Evolutionary conservation across 1,140 invertebrate genomes (phyloP).

Genomic region (Argopecten irradians): DNA sequence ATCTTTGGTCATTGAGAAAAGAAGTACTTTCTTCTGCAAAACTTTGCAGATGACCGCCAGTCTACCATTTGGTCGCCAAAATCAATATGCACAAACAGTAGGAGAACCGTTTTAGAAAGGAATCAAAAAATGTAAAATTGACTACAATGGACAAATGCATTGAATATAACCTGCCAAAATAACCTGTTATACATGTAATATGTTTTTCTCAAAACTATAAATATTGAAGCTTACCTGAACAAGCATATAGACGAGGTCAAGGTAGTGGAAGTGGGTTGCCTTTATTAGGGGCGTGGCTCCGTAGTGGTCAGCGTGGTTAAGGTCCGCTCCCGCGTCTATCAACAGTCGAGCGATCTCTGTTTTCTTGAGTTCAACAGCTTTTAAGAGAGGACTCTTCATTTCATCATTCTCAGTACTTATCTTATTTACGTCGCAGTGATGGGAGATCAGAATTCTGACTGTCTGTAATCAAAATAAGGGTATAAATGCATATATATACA

Average conservation of each 20-base stretch:
- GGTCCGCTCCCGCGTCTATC: not conserved
- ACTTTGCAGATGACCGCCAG: no score
- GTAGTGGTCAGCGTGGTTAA: not conserved
- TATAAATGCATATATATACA: no score
- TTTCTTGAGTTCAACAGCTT: not conserved
- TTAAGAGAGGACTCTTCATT: not conserved
- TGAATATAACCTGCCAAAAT: no score
- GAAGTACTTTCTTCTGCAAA: no score
- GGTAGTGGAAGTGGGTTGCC: not conserved
- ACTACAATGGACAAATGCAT: no score
- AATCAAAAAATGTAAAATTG: no score
- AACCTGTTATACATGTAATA: no score
- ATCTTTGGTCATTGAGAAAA: no score
- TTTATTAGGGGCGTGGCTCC: not conserved
- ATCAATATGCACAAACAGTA: no score
- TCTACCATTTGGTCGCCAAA: no score
- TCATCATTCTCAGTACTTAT: not conserved
- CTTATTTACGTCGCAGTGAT: not conserved
- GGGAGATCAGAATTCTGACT: not conserved
- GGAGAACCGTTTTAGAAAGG: no score
- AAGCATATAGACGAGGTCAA: not conserved
- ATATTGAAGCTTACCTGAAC: not conserved
- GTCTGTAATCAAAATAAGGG: not conserved
- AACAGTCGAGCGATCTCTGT: not conserved
- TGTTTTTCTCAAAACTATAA: no score